phyloP scores from a whole-genome alignment of 2,797 vertebrate species.

The Pyrrhura leucotis region DNA sequence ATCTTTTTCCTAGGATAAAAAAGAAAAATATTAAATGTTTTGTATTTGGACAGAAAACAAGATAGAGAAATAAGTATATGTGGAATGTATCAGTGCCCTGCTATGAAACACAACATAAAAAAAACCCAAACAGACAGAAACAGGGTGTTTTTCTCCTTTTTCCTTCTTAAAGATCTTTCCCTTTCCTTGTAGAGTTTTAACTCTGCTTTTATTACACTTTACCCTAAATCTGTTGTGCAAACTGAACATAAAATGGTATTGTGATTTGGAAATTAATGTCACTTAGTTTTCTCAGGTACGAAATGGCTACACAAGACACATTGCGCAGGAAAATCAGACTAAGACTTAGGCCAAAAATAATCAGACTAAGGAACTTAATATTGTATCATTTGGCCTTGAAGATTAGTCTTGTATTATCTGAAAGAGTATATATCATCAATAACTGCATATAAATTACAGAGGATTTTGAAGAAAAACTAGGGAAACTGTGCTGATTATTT shows the following conservation, averaged over 20 bases:
- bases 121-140: not conserved
- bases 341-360: not conserved
- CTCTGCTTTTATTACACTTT: not conserved
- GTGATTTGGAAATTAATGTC: not conserved
- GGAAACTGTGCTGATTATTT: not conserved
- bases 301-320: not conserved
- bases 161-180: not conserved
- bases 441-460: not conserved
- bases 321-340: not conserved
- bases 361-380: not conserved
- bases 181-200: not conserved
- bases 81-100: not conserved
- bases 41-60: not conserved
- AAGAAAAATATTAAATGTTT: not conserved
- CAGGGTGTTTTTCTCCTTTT: not conserved
- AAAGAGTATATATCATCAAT: not conserved
- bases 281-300: not conserved
- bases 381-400: not conserved
- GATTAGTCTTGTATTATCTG: not conserved
- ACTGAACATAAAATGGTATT: not conserved
- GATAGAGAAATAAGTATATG: not conserved
- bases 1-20: conserved; percentile 17
- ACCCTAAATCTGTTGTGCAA: not conserved
- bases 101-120: not conserved
- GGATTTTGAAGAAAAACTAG: not conserved